Evolutionary conservation across 2,888 invertebrate species (phyloP), one percentile per base, ranked within the genome.

Genomic region (Abrostola tripartita): DNA sequence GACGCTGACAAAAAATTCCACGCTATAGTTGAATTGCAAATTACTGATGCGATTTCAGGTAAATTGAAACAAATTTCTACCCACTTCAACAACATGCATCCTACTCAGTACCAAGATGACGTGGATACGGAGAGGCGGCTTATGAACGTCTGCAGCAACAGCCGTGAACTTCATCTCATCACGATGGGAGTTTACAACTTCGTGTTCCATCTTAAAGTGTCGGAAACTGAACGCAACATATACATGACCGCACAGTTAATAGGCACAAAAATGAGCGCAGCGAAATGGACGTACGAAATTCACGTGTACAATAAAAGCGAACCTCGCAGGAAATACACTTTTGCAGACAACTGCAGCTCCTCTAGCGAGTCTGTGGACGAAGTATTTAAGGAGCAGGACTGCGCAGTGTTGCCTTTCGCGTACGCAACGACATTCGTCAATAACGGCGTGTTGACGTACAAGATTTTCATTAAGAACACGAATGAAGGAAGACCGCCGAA

Each of bases 241-340:
- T 90, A 79, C 66, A 87, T 92, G 83, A 68, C 84, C 0, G 84
- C 81, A 0, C 92, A 92, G 57, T 73, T 91, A 0, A 65, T 92
- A 0, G 91, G 92, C 0, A 89, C 91, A 0, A 79, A 79, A 14
- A 42, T 76, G 0, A 89, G 89, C 65, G 92, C 93, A 0, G 58
- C 71, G 0, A 92, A 91, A 71, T 94, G 93, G 93, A 71, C 60
- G 0, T 93, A 91, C 59, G 90, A 92, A 65, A 69, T 93, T 0
- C 89, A 92, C 6, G 64, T 93, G 2, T 94, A 88, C 66, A 89
- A 92, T 51, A 93, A 93, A 75, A 78, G 72, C 0, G 78, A 89
- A 37, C 87, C 87, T 0, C 82, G 86, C 0, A 86, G 90, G 41
- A 92, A 91, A 59, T 90, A 77, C 51, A 69, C 73, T 0, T 90